Evolutionary conservation across 1,140 invertebrate species (phyloP), one percentile per base, ranked within the genome.

Genomic region (Pseudomyrmex flavicornis): DNA sequence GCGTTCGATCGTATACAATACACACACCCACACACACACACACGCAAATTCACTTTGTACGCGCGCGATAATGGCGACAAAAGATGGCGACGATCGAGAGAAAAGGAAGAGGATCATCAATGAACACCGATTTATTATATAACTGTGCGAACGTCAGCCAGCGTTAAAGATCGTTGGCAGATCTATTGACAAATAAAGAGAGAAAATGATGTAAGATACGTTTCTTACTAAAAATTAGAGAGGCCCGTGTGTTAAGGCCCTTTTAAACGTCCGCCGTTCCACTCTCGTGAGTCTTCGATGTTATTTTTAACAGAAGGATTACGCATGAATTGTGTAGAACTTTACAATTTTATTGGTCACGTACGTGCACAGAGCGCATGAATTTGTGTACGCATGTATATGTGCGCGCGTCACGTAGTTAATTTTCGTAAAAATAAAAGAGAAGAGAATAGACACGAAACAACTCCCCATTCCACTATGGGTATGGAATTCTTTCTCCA

Each of bases 221-320:
- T 80, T 80, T 80, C 76, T 66, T 80, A 80, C n/a, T 80, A 79
- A 79, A 79, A 79, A 79, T 58, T 79, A 79, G 76, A 72, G 35
- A 59, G 13, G 26, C 54, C 52, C 65, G 65, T 44, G 65, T 79
- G 65, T 79, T 13, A 80, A 20, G 65, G 66, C 15, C 66, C 56
- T n/a, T 61, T 72, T 70, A 80, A 80, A 80, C 76, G 66, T 80
- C 66, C 76, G 76, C 20, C 46, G 66, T 80, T 80, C 3, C 54
- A 72, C 59, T 80, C 66, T 80, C 66, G 66, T 72, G 76, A 80
- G 46, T 72, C 76, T 80, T 72, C 66, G 54, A 72, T 80, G 76
- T 80, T 80, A 80, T 56, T 80, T 59, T 61, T 72, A 80, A 80
- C 54, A 35, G 17, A 22, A 79, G 54, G 20, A 70, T 48, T 59